These are phyloP conservation scores for Catharus ustulatus DNA, from an alignment of 2,797 vertebrate species.

Conservation along the genomic window DNA sequence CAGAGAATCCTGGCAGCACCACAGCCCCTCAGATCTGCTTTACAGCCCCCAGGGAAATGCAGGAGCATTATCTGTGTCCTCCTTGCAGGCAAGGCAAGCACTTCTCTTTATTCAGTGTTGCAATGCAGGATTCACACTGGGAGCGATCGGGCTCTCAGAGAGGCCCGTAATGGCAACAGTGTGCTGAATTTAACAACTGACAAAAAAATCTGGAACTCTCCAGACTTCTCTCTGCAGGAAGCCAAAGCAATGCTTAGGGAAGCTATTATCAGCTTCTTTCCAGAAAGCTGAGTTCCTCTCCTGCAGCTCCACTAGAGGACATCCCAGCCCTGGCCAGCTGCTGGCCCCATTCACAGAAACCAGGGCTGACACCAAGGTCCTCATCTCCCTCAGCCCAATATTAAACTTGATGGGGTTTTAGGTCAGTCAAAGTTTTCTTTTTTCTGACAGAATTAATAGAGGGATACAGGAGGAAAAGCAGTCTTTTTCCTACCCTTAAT, in stretches of 20 bases:
- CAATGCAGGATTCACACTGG: not conserved
- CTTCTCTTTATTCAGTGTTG: constrained; percentile 14
- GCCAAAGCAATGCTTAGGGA: not conserved
- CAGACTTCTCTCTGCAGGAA: constrained; percentile 38
- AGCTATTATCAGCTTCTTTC: constrained; percentile 6
- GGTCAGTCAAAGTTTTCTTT: not conserved
- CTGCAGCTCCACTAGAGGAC: constrained; percentile 59
- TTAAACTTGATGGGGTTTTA: not conserved
- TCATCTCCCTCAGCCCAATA: not conserved
- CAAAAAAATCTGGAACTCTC: constrained; percentile 51
- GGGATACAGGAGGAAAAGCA: not conserved
- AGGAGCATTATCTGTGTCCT: constrained; percentile 11
- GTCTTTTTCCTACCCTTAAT: not conserved
- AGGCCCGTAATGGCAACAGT: not conserved
- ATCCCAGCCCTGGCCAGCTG: not conserved
- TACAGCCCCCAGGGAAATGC: not conserved
- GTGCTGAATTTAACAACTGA: constrained; percentile 52
- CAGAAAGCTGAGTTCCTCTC: not conserved
- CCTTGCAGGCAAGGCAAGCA: not conserved
- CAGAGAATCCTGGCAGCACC: not conserved
- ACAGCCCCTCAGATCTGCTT: not conserved
- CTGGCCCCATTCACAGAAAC: not conserved
- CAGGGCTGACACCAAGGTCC: not conserved
- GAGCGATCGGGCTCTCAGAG: constrained; percentile 10
- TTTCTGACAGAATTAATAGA: not conserved